Base-by-base conservation (phyloP, 2,797 vertebrate genomes). In the Ctenopoma kingsleyae region DNA sequence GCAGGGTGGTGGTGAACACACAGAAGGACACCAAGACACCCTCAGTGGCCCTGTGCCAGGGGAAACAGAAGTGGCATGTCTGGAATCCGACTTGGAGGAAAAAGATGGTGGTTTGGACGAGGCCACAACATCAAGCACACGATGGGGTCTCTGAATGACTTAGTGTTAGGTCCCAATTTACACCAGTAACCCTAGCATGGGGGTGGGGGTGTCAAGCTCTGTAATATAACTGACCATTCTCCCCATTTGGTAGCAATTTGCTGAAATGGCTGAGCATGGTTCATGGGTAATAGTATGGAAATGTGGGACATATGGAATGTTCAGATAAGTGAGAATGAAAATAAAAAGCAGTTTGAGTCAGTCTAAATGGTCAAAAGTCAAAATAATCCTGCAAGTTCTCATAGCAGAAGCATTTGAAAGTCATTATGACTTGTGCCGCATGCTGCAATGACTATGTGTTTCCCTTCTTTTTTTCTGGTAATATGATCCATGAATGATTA, bases 181-280 rank as follows among this genome's bases (percentile, higher is more conserved):
- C 85, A 74, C 67, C 80, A 73, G 54, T 50, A 78, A 84, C 27
- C 67, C 68, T 47, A 63, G 73, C 20, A 1, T 64, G 51, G n/a
- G 52, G 65, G 48, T 5, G 56, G 35, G 55, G 23, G 51, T 56
- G 76, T 82, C 47, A 35, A 61, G 81, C 57, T 71, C 73, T 80
- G 46, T 60, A 80, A 77, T 65, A 81, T 57, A 76, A 81, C 77
- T 72, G 84, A 75, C 71, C 68, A 30, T 53, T 83, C 72, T 70
- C 75, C 67, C 76, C 91, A 92, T 92, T 93, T 93, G 90, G 92
- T 77, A 92, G 67, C 70, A 19, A 92, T 93, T 93, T 91, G 51
- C 86, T 82, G 46, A 87, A 93, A 84, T 74, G 76, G 61, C 67
- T 59, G 25, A 30, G 67, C 84, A 80, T 2, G 74, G 79, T 85